Base-by-base conservation (phyloP, 2,888 invertebrate species). In the Polydrusus cervinus region DNA sequence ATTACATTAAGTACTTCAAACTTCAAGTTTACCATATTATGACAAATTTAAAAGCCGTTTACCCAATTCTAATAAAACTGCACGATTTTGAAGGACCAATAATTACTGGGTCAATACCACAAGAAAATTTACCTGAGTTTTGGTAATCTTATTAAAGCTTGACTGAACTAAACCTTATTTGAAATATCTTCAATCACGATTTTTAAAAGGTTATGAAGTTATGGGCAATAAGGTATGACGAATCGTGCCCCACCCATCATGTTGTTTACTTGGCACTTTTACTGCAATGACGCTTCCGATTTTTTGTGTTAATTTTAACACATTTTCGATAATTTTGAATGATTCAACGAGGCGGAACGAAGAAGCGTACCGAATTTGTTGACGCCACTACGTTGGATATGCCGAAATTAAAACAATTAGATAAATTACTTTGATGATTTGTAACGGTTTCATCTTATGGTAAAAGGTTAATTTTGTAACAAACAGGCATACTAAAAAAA, bases 261-360 rank as follows among this genome's bases (percentile, higher is more conserved):
- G 18, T 16, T 34, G 14, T 60, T 34, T 60, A 60, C 38, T 60
- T 60, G 14, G 55, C 55, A 55, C 55, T 55, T 55, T 55, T 55
- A 34, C 13, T 34, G 7, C 16, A 18, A 34, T 60, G 38, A 38
- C 11, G 38, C 38, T 60, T 38, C 57, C 57, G 57, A 34, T 57
- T 60, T 57, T 60, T 60, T 60, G 57, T 60, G 57, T 60, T 60
- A 60, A 47, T 64, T 64, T 47, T 64, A 64, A 64, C 64, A 64
- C 64, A 47, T 64, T 64, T 62, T 47, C 47, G 45, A 47, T 25
- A 20, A 47, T 62, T 64, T 64, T 64, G 16, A 45, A 47, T 30
- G 45, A 16, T 30, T 40, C 64, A 64, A 64, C 64, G 14, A 64
- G 64, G 64, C 47, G 64, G 64, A 64, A 64, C 64, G 7, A 49